A percentile compares a stretch with the other conserved stretches of the same genome.
Conservation (phyloP, 2,113 vertebrate genomes). For the Catharus minimus region DNA sequence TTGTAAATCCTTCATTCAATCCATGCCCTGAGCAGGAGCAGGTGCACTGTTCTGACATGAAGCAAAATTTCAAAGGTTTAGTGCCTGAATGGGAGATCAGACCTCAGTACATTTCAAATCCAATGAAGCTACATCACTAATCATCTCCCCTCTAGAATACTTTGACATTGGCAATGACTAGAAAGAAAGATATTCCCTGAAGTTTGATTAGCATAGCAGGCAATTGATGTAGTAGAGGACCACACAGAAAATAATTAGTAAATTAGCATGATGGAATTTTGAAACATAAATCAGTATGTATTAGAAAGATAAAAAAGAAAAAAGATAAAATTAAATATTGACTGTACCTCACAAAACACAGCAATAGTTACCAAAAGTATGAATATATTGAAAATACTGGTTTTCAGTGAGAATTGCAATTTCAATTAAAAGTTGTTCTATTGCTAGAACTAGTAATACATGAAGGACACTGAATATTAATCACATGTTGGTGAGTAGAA, state of each 20-base stretch:
- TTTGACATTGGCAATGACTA: background rate
- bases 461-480: background rate
- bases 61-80: constrained; percentile 53
- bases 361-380: background rate
- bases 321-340: background rate
- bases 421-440: background rate
- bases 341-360: background rate
- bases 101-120: background rate
- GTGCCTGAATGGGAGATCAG: constrained; percentile 15
- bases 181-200: background rate
- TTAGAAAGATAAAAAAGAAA: background rate
- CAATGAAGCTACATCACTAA: background rate
- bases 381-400: background rate
- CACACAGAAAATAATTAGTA: constrained; percentile 5
- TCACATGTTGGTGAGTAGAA: background rate
- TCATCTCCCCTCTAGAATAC: constrained; percentile 14
- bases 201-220: background rate
- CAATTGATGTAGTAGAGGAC: background rate
- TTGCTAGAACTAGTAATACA: background rate
- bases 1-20: constrained; percentile 45
- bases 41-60: constrained; percentile 36
- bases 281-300: background rate
- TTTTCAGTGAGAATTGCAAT: background rate
- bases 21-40: background rate
- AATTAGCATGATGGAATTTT: background rate